Conservation (phyloP, 2,113 vertebrate genomes). For the Mobula hypostoma region DNA sequence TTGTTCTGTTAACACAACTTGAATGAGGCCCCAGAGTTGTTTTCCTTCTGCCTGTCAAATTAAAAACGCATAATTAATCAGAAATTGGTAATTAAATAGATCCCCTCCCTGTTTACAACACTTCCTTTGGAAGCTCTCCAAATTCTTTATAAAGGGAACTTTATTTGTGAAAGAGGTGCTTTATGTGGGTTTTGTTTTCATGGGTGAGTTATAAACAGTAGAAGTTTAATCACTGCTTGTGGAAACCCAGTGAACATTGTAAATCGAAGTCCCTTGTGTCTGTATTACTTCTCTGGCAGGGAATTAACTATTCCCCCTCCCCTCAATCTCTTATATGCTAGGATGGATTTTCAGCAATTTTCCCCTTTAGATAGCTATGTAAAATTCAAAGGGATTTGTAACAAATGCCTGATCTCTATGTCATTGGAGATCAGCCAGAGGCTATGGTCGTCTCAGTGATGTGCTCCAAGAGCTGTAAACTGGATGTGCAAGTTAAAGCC, state of each 20-base stretch:
- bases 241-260: background rate
- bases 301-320: too few species aligned
- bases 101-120: constrained; percentile 21
- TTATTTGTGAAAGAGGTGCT: constrained; percentile 25
- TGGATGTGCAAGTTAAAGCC: too few species aligned
- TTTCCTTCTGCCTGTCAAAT: constrained; percentile 27
- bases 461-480: too few species aligned
- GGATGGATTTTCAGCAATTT: too few species aligned
- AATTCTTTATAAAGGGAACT: background rate
- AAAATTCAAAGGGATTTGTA: too few species aligned
- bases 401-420: too few species aligned
- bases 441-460: too few species aligned
- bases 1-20: background rate
- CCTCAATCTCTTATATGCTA: too few species aligned
- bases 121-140: constrained; percentile 5
- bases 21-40: constrained; percentile 4
- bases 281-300: background rate
- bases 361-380: too few species aligned
- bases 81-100: constrained; percentile 17
- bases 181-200: constrained; percentile 16
- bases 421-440: too few species aligned
- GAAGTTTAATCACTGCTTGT: constrained; percentile 11
- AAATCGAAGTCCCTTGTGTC: background rate
- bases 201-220: background rate
- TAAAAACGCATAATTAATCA: constrained; percentile 32